These are phyloP conservation scores for Helicoverpa zea DNA, from an alignment of 1,140 invertebrate species.

Conservation along the genomic window DNA sequence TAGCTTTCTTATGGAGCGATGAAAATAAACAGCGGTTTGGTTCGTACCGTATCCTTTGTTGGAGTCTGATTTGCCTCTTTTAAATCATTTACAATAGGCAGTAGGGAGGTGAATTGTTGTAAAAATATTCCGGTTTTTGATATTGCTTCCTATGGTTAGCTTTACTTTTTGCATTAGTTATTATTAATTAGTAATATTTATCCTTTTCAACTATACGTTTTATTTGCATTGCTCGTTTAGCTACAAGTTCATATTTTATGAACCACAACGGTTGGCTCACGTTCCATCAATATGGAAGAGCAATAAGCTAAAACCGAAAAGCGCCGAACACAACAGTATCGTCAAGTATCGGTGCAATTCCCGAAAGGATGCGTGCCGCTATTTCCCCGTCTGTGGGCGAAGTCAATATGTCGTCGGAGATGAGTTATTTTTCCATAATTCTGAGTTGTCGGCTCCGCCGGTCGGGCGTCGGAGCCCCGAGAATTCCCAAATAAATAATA, in stretches of 20 bases:
- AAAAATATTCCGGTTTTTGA: too few species aligned
- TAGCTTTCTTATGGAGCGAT: slow-evolving; percentile 71
- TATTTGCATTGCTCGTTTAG: neutral
- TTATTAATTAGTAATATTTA: too few species aligned
- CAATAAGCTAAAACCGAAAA: slow-evolving; percentile 43
- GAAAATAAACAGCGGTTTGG: slow-evolving; percentile 71
- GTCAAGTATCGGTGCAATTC: slow-evolving; percentile 75
- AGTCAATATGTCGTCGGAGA: slow-evolving; percentile 83
- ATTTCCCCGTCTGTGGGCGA: slow-evolving; percentile 73
- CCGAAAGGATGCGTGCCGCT: slow-evolving; percentile 71
- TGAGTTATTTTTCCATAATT: slow-evolving; percentile 86
- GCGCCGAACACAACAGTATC: slow-evolving; percentile 54
- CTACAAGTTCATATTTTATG: slow-evolving; percentile 27
- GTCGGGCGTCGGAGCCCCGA: slow-evolving; percentile 62
- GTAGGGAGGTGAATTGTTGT: neutral
- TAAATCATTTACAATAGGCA: neutral
- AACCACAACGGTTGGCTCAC: neutral
- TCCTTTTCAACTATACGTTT: too few species aligned
- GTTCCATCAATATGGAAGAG: slow-evolving; percentile 8
- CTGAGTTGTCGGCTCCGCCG: slow-evolving; percentile 56
- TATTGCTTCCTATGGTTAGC: too few species aligned
- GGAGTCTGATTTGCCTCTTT: slow-evolving; percentile 71
- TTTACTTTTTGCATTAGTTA: too few species aligned
- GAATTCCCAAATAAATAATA: slow-evolving; percentile 86
- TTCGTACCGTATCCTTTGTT: slow-evolving; percentile 72